Evolutionary conservation across 2,797 vertebrate species (phyloP).

Genomic region (Chelon auratus): DNA sequence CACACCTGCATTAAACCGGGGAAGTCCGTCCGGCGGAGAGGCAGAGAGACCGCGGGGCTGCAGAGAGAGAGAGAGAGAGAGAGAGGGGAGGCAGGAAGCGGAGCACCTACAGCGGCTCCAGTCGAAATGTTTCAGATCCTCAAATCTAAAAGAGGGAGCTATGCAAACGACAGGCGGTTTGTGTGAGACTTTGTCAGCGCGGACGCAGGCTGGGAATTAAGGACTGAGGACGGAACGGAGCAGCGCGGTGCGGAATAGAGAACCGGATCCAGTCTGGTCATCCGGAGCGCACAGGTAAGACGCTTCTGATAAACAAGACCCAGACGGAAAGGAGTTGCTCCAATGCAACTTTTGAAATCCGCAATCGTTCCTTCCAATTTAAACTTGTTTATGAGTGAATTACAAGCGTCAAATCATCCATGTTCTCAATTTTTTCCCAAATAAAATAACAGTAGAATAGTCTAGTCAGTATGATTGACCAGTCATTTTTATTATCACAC

Average conservation of each 20-base stretch:
- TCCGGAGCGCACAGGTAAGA: conserved; percentile 71
- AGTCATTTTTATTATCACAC: neutral
- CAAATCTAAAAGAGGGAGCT: too few species aligned
- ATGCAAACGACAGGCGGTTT: neutral
- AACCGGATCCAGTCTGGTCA: conserved; percentile 15
- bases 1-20: conserved; percentile 86
- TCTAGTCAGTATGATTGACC: neutral
- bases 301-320: neutral
- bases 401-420: neutral
- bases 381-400: conserved; percentile 10
- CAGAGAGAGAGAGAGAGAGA: conserved; percentile 6
- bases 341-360: conserved; percentile 55
- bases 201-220: conserved; percentile 1
- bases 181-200: conserved; percentile 13
- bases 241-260: neutral
- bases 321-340: conserved; percentile 8
- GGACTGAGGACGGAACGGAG: conserved; percentile 16
- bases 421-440: neutral
- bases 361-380: neutral
- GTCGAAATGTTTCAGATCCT: conserved; percentile 1
- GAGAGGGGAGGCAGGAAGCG: neutral
- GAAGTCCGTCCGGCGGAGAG: conserved; percentile 71
- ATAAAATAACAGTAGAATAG: neutral
- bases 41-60: conserved; percentile 10
- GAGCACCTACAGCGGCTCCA: conserved; percentile 12